Evolutionary conservation across 2,113 vertebrate genomes (phyloP), one percentile per base, ranked within the genome.

Genomic region (Vimba vimba): DNA sequence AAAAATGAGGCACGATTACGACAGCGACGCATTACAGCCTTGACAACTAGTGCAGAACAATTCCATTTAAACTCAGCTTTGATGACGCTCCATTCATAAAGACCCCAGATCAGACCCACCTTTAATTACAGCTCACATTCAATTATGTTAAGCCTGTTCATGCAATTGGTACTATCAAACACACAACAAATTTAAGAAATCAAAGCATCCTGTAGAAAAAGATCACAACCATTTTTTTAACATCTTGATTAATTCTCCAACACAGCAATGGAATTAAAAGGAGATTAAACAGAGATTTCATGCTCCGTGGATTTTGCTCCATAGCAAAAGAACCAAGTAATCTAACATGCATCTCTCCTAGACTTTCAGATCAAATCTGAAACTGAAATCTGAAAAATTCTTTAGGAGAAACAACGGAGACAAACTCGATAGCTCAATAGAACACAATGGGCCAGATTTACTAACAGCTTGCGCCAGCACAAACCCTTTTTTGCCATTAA

Each of bases 1-100:
- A 90, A 91, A 94, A 93, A 94, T 91, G 91, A 94, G 91, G 87
- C 68, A 69, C 91, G 91, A 93, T 93, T 93, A 94, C 89, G 88
- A 91, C 85, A 92, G 85, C 76, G 68, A 90, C 21, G 74, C 84
- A 86, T 79, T 91, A 92, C 62, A 93, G 92, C 76, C 87, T 74
- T 86, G 92, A 91, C 92, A 92, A 87, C 88, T 93, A 91, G 68
- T 90, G 92, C 93, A 91, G 91, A 94, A 94, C 93, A 92, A 93
- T 94, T 93, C 90, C 91, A 94, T 93, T 93, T 83, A 71, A 73
- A 73, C 66, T 90, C 86, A 90, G 90, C 79, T 85, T 87, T 87
- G 19, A 85, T 88, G 25, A 85, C 68, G 87, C 83, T 86, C 90
- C 90, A 91, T 78, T 87, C 88, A 69, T 80, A 83, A 68, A 89